Evolutionary conservation across 1,140 invertebrate species (phyloP), one percentile per base, ranked within the genome.

Genomic region (Muscidifurax raptorellus): DNA sequence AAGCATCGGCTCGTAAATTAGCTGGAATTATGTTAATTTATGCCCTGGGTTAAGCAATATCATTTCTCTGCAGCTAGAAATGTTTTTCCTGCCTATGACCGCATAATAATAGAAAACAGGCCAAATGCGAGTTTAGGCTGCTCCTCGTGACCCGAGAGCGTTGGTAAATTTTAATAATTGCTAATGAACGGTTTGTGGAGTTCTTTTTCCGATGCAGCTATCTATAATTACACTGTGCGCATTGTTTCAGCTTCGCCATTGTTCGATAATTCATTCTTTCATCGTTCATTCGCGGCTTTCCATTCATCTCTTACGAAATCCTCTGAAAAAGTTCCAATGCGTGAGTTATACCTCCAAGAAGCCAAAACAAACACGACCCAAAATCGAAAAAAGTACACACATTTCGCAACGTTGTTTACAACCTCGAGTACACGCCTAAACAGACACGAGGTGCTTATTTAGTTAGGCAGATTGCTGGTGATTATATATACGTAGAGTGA

Each of bases 21-120:
- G n/a, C 13, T 67, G 36, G 28, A 83, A 71, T 83, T 78, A 78
- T 83, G 82, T 75, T 83, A 83, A 83, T 83, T 72, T 78, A 83
- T 83, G 6, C 30, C 15, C 15, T 28, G 12, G 28, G 74, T 71
- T 69, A 22, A 77, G 59, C 77, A 83, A 83, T 77, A 69, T 69
- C 71, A 75, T 82, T 75, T 82, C 5, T 30, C 27, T 47, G 36
- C 3, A 22, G 27, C 0, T 2, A 47, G 64, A 28, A 72, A 71
- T 47, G 22, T 59, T 67, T 79, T 66, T 79, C n/a, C 12, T 66
- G 52, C 28, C 32, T 32, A 9, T 25, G 9, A 4, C 28, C 22
- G 12, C 75, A 2, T 79, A 67, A 59, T 59, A 59, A 66, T 79
- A 67, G 28, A 79, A 66, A 59, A 59, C 52, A 59, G 52, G 52